Base-by-base conservation (phyloP, 2,797 vertebrate genomes). In the Sebastes minor region DNA sequence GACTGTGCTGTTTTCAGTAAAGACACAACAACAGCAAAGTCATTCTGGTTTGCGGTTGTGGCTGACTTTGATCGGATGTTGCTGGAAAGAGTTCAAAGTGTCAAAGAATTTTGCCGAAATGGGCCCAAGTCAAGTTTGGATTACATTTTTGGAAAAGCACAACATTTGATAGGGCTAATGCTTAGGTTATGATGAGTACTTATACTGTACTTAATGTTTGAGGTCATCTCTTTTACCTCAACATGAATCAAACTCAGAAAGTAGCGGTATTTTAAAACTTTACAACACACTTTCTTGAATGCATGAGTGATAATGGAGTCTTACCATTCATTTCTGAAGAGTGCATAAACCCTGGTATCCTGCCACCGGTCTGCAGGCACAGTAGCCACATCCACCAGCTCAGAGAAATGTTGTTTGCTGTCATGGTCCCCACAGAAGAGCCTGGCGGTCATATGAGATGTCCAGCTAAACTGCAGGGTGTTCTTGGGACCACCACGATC, bases 251-350 rank as follows among this genome's bases (percentile, higher is more conserved):
- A 59, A 46, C 18, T 10, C 1, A 0, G 5, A 57, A 28, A 13
- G 28, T n/a, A 70, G 9, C 6, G 1, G 14, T 4, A 0, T 46
- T 23, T 11, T 4, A 8, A 49, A 49, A 20, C 42, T 0, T 46
- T 46, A 46, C 18, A 49, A 49, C 46, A 49, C 18, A 4, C 20
- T 30, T 4, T 16, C 20, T 27, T 28, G 1, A 32, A 42, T 6
- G 5, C 8, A 38, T 8, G 11, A 25, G 33, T 14, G 2, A 32
- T 23, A 59, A 32, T 12, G 16, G 25, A 13, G 23, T 20, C 86
- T 13, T 90, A 96, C 96, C 95, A 96, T 61, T 89, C 77, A 28
- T 96, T 96, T 70, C 56, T 93, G 86, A 97, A 97, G 61, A 97
- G 95, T 1, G 73, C 94, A 11, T 96, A 96, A 1, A 96, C 72